These are phyloP conservation scores for Archegozetes longisetosus DNA, from an alignment of 1,140 invertebrate genomes.

Conservation along the genomic window DNA sequence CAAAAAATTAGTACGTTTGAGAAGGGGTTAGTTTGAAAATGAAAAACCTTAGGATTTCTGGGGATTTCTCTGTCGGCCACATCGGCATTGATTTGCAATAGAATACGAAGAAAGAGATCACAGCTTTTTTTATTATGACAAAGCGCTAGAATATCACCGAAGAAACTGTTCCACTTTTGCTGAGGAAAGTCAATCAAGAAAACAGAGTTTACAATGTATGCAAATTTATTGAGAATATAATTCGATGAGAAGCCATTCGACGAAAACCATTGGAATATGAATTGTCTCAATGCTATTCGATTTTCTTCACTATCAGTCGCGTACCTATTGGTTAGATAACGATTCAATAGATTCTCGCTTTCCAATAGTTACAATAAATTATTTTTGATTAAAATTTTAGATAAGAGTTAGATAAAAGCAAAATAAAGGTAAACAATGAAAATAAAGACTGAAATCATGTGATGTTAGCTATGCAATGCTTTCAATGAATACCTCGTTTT, in stretches of 20 bases:
- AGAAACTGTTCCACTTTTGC: slow-evolving; percentile 36
- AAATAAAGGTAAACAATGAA: slow-evolving; percentile 13
- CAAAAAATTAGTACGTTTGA: neutral
- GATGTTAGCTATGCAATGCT: too few species aligned
- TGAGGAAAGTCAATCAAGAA: slow-evolving; percentile 38
- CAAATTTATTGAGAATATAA: slow-evolving; percentile 36
- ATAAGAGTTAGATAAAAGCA: slow-evolving; percentile 10
- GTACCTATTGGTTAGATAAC: neutral
- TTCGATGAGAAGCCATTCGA: slow-evolving; percentile 11
- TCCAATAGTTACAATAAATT: too few species aligned
- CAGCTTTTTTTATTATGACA: slow-evolving; percentile 28
- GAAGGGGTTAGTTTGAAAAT: too few species aligned
- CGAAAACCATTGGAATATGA: slow-evolving; percentile 12
- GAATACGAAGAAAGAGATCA: slow-evolving; percentile 36
- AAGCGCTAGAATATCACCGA: slow-evolving; percentile 33
- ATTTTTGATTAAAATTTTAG: too few species aligned
- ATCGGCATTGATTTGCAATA: slow-evolving; percentile 36
- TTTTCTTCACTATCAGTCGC: slow-evolving; percentile 7
- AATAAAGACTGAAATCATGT: too few species aligned
- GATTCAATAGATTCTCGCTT: neutral
- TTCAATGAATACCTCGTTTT: slow-evolving; percentile 31
- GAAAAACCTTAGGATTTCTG: slow-evolving; percentile 18
- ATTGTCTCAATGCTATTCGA: slow-evolving; percentile 2
- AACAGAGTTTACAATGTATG: slow-evolving; percentile 35
- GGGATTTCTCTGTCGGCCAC: slow-evolving; percentile 25